Conservation (phyloP, 2,888 invertebrate genomes). For the Boloria selene region DNA sequence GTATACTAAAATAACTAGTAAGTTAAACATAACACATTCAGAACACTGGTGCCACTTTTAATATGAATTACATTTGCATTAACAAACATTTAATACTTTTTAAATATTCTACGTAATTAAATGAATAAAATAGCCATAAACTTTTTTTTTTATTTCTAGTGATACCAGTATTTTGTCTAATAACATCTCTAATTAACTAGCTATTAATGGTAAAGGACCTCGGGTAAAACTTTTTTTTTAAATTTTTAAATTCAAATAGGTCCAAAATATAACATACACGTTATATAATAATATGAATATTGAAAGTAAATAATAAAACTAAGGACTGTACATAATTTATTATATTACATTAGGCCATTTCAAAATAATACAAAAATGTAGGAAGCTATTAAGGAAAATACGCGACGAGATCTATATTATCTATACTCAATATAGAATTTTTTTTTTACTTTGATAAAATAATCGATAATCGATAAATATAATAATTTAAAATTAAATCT, state of each 20-base stretch:
- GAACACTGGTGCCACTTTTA: constrained; percentile 3
- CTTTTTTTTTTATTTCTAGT: not conserved
- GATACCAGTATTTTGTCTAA: not conserved
- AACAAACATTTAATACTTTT: not conserved
- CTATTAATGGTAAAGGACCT: constrained; percentile 6
- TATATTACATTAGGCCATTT: constrained; percentile 32
- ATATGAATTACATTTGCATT: not conserved
- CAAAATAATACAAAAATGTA: not conserved
- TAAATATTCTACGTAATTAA: not conserved
- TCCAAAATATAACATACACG: constrained; percentile 11
- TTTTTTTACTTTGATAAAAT: not conserved
- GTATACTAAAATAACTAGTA: constrained; percentile 41
- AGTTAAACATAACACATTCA: constrained; percentile 24
- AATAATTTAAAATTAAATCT: not conserved
- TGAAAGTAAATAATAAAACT: constrained; percentile 22
- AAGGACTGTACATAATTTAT: constrained; percentile 34
- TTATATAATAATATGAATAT: not conserved
- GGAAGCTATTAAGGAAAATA: constrained; percentile 13
- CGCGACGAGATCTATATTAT: not conserved
- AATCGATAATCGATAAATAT: not conserved
- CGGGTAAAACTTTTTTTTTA: not conserved
- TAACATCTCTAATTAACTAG: not conserved
- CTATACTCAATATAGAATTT: constrained; percentile 3
- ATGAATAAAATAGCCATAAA: not conserved
- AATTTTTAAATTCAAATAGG: not conserved